These are phyloP conservation scores for Phasianus colchicus DNA, from an alignment of 2,113 vertebrate genomes.

Conservation along the genomic window DNA sequence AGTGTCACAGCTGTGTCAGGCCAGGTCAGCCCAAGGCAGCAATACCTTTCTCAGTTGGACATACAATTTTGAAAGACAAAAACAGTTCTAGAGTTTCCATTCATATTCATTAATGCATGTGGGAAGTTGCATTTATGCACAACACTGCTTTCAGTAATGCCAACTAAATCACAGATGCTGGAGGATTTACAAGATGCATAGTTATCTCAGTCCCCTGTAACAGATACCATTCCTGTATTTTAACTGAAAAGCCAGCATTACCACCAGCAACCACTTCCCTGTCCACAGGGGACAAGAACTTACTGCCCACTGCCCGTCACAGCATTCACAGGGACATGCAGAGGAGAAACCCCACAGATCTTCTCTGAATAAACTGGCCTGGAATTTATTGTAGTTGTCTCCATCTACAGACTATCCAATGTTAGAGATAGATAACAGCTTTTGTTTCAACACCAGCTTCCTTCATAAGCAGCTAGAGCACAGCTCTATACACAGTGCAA, in stretches of 20 bases:
- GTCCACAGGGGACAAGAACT: constrained; percentile 15
- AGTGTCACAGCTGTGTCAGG: neutral
- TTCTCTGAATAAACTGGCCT: neutral
- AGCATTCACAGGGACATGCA: neutral
- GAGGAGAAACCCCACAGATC: neutral
- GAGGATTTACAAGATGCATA: neutral
- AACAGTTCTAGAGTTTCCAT: neutral
- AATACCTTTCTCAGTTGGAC: neutral
- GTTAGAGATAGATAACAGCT: neutral
- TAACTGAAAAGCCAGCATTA: neutral
- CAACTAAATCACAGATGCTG: neutral
- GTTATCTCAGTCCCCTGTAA: neutral
- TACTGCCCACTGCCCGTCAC: neutral
- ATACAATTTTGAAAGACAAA: neutral
- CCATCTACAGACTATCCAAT: neutral
- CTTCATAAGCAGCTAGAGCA: neutral
- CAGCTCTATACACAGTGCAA: neutral
- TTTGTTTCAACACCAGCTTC: neutral
- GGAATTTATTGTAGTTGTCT: neutral
- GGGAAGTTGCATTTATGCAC: neutral
- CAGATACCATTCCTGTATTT: neutral
- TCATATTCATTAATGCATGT: neutral
- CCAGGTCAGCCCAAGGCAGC: neutral
- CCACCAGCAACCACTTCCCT: neutral
- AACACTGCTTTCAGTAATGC: neutral